Percentiles rank a stretch among this genome's conserved stretches.
These are phyloP conservation scores for Cygnus atratus DNA, from an alignment of 2,113 vertebrate genomes.

Conservation along the genomic window DNA sequence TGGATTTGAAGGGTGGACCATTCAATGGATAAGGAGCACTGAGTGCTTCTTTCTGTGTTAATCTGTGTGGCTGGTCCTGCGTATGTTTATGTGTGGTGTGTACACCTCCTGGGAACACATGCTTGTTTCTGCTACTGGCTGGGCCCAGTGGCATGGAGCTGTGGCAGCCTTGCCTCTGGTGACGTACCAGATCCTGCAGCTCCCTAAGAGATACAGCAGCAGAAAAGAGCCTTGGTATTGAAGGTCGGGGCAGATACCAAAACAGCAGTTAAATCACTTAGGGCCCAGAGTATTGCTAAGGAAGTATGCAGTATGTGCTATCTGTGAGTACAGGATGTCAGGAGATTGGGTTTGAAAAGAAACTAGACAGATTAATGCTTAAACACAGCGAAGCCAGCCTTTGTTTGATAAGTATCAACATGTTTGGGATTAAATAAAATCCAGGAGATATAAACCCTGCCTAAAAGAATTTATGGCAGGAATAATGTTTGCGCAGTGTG, in stretches of 20 bases:
- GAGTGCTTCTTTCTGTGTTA: no score
- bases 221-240: background rate
- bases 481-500: background rate
- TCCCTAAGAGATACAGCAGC: rapidly evolving
- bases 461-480: background rate
- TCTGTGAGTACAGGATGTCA: background rate
- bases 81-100: background rate
- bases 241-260: background rate
- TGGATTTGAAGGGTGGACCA: no score
- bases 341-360: background rate
- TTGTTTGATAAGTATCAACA: background rate
- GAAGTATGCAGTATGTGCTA: background rate
- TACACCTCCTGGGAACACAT: background rate
- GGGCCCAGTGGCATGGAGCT: background rate
- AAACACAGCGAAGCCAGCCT: background rate
- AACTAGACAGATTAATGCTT: background rate
- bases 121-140: background rate
- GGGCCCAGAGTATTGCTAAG: background rate
- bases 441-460: background rate
- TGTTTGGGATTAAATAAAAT: background rate
- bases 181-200: background rate
- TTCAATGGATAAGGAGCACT: no score
- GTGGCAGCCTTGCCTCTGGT: background rate
- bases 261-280: background rate
- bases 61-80: no score